phyloP scores from a whole-genome alignment of 2,797 vertebrate species.

The Myotis findleyi region DNA sequence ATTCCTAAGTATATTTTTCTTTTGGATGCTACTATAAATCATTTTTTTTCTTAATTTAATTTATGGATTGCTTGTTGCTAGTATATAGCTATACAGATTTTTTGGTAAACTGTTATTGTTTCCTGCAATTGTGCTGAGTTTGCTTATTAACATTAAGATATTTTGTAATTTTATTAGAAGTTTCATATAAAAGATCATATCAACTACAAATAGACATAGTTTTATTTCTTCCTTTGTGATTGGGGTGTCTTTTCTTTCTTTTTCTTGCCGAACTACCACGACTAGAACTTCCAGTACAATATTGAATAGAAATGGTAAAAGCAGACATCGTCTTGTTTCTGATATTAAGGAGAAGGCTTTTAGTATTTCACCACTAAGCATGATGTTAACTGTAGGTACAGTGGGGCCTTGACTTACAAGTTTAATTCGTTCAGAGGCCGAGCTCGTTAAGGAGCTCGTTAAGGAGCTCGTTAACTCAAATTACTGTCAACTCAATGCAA shows the following conservation, averaged over 20 bases:
- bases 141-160: neutral
- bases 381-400: neutral
- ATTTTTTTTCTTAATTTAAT: neutral
- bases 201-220: neutral
- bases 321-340: neutral
- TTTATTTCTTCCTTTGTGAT: constrained; percentile 24
- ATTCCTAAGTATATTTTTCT: constrained; percentile 1
- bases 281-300: neutral
- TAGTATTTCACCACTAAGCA: neutral
- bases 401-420: no score
- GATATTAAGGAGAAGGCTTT: constrained; percentile 8
- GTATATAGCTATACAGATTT: neutral
- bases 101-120: neutral
- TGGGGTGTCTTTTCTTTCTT: neutral
- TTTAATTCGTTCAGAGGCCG: no score
- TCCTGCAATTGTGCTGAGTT: neutral
- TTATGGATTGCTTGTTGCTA: neutral
- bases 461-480: no score
- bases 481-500: no score
- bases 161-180: neutral
- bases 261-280: neutral
- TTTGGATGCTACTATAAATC: neutral
- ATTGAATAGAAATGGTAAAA: neutral
- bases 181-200: neutral
- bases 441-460: no score